Conservation (phyloP, 2,113 vertebrate species). For the Columba janthina region DNA sequence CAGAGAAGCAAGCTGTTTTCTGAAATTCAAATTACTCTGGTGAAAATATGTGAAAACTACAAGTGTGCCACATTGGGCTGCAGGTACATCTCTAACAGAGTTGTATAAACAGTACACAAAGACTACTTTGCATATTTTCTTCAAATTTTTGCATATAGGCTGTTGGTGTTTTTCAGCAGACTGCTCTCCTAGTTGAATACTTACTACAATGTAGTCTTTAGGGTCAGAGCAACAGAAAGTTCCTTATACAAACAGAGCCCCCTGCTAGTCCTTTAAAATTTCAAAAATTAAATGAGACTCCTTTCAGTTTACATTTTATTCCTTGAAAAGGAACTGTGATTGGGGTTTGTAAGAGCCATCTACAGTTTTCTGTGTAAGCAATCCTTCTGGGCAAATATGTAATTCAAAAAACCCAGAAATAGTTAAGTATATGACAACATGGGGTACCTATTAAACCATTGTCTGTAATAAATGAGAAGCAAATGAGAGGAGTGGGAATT, state of each 20-base stretch:
- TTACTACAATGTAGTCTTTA: not conserved
- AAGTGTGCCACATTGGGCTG: not conserved
- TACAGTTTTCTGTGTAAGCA: not conserved
- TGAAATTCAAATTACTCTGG: not conserved
- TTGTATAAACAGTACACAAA: not conserved
- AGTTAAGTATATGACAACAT: not conserved
- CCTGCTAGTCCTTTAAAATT: not conserved
- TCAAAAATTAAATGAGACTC: not conserved
- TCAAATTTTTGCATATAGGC: not conserved
- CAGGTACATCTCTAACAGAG: not conserved
- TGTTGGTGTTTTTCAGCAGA: not conserved
- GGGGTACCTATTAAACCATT: not conserved
- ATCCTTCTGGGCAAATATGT: not conserved
- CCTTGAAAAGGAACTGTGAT: not conserved
- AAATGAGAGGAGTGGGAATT: not conserved
- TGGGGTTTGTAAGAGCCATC: not conserved
- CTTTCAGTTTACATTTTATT: not conserved
- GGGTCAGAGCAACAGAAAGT: not conserved
- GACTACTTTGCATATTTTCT: not conserved
- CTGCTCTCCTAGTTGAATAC: not conserved
- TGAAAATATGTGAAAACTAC: not conserved
- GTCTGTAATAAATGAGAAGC: not conserved
- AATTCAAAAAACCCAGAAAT: not conserved
- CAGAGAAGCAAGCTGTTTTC: not conserved
- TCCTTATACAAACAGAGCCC: not conserved